Base-by-base conservation (phyloP, 2,797 vertebrate species). In the Enteromius paludinosus region DNA sequence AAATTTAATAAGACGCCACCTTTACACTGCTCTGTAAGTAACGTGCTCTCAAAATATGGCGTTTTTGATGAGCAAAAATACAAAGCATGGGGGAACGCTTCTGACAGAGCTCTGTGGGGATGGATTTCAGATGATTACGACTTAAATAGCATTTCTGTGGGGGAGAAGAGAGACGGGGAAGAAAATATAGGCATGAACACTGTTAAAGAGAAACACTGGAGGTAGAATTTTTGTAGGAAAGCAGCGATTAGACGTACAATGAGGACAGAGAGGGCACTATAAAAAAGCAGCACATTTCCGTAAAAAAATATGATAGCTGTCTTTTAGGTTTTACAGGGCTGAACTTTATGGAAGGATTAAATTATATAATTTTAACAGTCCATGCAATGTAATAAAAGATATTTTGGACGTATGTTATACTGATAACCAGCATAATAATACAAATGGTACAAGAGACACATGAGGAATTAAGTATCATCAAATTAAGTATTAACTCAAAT, bases 1-100 rank as follows among this genome's bases (percentile, higher is more conserved):
- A 94, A 94, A 87, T 88, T 86, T 83, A 87, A 87, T 89, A 90
- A 94, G 91, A 94, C 92, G 90, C 90, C 91, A 92, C 87, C 88
- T 84, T 91, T 91, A 91, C 89, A 86, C 83, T 30, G 75, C 86
- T 89, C 89, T 92, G 91, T 93, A 93, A 94, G 92, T 92, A 94
- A 93, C 93, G 88, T 81, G 86, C 90, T 89, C 90, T 87, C 14
- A 85, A 90, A 92, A 88, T 90, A 90, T 87, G 81, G 82, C 43
- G 43, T 74, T 86, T 73, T 71, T 75, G 77, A 85, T 81, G 64
- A 62, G 71, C 78, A 83, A 68, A 72, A 77, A 75, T 30, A 56
- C 64, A 69, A 64, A 49, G 35, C 72, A 71, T 41, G 6, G 35
- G 56, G 23, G 78, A 75, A 47, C 15, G 64, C 78, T 45, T 52